phyloP scores from a whole-genome alignment of 2,888 invertebrate genomes.

The Lathronympha strigana region DNA sequence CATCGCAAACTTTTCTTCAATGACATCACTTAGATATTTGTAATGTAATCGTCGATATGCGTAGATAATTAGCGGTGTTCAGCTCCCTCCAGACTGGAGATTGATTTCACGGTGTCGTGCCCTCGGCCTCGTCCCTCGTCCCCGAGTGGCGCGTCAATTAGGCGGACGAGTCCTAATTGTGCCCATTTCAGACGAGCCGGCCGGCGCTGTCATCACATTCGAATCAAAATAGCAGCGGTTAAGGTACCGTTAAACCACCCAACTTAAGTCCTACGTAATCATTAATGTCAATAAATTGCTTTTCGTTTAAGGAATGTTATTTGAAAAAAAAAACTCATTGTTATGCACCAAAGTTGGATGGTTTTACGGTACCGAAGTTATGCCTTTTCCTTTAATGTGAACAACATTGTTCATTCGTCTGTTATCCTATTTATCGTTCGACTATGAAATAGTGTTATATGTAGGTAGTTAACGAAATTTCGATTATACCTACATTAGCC shows the following conservation, averaged over 20 bases:
- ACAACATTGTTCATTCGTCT: too few species aligned
- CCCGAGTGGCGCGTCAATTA: slow-evolving; percentile 67
- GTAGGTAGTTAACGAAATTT: too few species aligned
- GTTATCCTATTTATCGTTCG: too few species aligned
- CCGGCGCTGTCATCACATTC: slow-evolving; percentile 49
- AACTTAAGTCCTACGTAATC: not conserved
- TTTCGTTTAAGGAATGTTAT: too few species aligned
- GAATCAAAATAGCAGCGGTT: slow-evolving; percentile 51
- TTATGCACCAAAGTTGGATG: too few species aligned
- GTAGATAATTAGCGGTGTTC: not conserved
- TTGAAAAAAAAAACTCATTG: too few species aligned
- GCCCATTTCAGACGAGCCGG: slow-evolving; percentile 67
- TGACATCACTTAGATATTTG: not conserved
- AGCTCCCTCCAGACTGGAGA: slow-evolving; percentile 13
- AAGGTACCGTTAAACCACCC: not conserved
- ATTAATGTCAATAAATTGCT: too few species aligned
- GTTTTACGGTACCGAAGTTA: too few species aligned
- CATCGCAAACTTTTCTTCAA: not conserved
- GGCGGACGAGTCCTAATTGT: slow-evolving; percentile 72
- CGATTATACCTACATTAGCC: too few species aligned
- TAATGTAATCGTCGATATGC: slow-evolving; percentile 6
- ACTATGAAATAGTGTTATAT: too few species aligned
- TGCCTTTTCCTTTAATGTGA: too few species aligned
- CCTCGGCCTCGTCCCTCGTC: slow-evolving; percentile 46
- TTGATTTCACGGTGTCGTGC: slow-evolving; percentile 45